These are phyloP conservation scores for Tetramorium parvispinum DNA, from an alignment of 1,140 invertebrate species.

Conservation along the genomic window DNA sequence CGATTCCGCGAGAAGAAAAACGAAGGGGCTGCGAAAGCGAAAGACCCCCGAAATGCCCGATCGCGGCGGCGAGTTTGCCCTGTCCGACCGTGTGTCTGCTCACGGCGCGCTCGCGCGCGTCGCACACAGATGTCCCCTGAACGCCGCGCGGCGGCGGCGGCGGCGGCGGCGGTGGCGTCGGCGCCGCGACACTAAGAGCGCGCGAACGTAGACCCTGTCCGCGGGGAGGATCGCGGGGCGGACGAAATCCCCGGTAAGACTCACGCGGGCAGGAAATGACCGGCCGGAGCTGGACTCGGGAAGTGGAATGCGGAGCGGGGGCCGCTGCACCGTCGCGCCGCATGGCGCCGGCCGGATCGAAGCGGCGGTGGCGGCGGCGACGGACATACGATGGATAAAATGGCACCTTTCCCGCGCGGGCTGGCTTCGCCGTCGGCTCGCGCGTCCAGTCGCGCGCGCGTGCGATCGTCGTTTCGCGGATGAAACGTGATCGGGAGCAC, in stretches of 20 bases:
- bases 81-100: conserved; percentile 15
- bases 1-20: too few relatives aligned
- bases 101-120: conserved; percentile 1
- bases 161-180: not conserved
- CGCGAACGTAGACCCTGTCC: conserved; percentile 21
- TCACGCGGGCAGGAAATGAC: not conserved
- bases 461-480: too few relatives aligned
- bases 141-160: not conserved
- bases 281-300: not conserved
- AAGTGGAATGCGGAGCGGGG: too few relatives aligned
- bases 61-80: not conserved
- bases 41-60: too few relatives aligned
- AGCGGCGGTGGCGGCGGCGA: not conserved
- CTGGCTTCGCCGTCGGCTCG: too few relatives aligned
- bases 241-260: too few relatives aligned
- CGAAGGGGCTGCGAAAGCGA: not conserved
- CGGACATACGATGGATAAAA: conserved; percentile 14
- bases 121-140: conserved; percentile 19
- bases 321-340: not conserved
- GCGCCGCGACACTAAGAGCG: not conserved
- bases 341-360: conserved; percentile 44
- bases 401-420: conserved; percentile 10
- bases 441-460: too few relatives aligned
- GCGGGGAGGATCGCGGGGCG: not conserved
- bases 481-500: not conserved